Conservation (phyloP, 1,140 invertebrate genomes). For the Xylocopa sonorina region DNA sequence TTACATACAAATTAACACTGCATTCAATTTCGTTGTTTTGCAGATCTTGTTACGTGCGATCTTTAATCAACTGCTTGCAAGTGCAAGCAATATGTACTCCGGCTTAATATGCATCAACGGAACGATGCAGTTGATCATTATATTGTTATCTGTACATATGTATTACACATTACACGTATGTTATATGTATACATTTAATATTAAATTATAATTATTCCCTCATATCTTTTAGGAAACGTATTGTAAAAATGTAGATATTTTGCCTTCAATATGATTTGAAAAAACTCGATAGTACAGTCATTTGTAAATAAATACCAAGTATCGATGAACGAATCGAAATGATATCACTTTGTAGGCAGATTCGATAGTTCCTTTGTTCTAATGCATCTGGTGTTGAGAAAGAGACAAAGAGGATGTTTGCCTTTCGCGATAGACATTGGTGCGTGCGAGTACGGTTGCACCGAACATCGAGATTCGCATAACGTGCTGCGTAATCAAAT, state of each 20-base stretch:
- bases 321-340: background rate
- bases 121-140: background rate
- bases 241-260: no score
- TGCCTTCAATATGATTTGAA: no score
- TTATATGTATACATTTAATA: no score
- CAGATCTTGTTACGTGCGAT: background rate
- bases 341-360: background rate
- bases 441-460: slow-evolving; percentile 44
- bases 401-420: background rate
- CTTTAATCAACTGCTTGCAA: no score
- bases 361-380: slow-evolving; percentile 31
- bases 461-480: slow-evolving; percentile 6
- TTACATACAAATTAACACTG: no score
- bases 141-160: background rate
- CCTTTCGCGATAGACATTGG: slow-evolving; percentile 30
- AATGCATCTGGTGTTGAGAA: background rate
- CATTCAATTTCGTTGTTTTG: background rate
- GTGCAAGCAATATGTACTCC: background rate
- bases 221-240: no score
- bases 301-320: background rate
- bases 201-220: no score
- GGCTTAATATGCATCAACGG: no score
- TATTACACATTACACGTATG: no score
- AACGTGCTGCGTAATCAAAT: slow-evolving; percentile 13
- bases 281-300: background rate